Conservation (phyloP, 2,797 vertebrate species). For the Fistularia commersonii region DNA sequence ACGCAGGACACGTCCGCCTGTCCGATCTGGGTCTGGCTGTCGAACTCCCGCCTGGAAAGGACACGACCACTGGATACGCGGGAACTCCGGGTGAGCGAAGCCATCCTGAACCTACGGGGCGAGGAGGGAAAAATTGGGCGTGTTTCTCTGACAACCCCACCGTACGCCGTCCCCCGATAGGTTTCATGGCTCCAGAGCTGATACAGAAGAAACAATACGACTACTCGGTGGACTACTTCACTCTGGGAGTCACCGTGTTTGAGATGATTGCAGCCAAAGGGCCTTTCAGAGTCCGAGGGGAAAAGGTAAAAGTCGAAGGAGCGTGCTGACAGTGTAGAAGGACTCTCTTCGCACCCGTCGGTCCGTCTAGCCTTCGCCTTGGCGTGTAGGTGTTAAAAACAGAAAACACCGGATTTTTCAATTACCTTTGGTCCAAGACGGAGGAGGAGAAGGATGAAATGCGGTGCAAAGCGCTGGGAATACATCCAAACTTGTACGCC, state of each 20-base stretch:
- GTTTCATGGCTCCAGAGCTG: constrained; percentile 80
- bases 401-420: no score
- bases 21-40: constrained; percentile 78
- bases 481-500: no score
- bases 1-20: constrained; percentile 73
- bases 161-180: constrained; percentile 34
- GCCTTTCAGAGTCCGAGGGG: constrained; percentile 73
- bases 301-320: constrained; percentile 55
- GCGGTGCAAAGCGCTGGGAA: no score
- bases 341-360: no score
- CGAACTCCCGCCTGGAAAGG: constrained; percentile 71
- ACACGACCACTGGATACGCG: constrained; percentile 75
- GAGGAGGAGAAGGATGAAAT: no score
- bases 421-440: no score
- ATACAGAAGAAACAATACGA: constrained; percentile 73
- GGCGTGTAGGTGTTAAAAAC: no score
- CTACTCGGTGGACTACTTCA: constrained; percentile 79
- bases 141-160: background rate
- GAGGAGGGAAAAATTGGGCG: no score
- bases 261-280: constrained; percentile 80
- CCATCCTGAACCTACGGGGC: no score
- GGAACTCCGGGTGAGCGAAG: constrained; percentile 70
- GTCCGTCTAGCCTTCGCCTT: no score
- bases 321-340: no score
- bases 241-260: constrained; percentile 75